Evolutionary conservation across 2,797 vertebrate species (phyloP).

Genomic region (Rhyacichthys aspro): DNA sequence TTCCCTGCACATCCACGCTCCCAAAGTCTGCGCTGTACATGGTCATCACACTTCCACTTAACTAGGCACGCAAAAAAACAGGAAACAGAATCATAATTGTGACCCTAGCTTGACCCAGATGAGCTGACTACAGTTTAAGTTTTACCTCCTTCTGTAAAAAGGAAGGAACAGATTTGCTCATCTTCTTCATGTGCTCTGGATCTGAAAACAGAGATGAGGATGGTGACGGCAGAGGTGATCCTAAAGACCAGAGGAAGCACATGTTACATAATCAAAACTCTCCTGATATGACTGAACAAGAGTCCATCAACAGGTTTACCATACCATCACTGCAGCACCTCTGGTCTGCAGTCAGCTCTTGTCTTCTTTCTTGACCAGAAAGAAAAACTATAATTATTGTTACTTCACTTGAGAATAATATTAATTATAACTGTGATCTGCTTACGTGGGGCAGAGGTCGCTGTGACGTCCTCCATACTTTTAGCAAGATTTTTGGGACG

Average conservation of each 20-base stretch:
- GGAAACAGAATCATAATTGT: neutral
- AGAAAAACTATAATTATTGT: conserved; percentile 26
- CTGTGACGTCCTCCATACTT: conserved; percentile 92
- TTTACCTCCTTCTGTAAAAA: conserved; percentile 92
- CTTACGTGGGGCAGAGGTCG: conserved; percentile 86
- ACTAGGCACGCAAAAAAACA: conserved; percentile 71
- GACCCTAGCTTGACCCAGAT: neutral
- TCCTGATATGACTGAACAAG: neutral
- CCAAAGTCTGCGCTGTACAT: conserved; percentile 90
- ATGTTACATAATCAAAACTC: conserved; percentile 1
- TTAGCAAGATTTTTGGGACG: conserved; percentile 87
- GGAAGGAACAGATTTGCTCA: conserved; percentile 94
- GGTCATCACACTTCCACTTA: conserved; percentile 93
- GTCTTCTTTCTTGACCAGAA: conserved; percentile 85
- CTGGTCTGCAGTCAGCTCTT: conserved; percentile 78
- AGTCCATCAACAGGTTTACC: conserved; percentile 46
- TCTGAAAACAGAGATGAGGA: conserved; percentile 80
- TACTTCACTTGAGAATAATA: neutral
- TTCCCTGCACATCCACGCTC: conserved; percentile 91
- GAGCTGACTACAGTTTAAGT: too few species aligned
- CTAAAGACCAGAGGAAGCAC: conserved; percentile 62
- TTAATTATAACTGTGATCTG: conserved; percentile 41
- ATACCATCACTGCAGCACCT: conserved; percentile 85
- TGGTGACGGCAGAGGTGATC: conserved; percentile 76
- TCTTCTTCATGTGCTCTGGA: conserved; percentile 87